These are phyloP conservation scores for Tragelaphus scriptus DNA, from an alignment of 2,113 vertebrate species.

Conservation along the genomic window DNA sequence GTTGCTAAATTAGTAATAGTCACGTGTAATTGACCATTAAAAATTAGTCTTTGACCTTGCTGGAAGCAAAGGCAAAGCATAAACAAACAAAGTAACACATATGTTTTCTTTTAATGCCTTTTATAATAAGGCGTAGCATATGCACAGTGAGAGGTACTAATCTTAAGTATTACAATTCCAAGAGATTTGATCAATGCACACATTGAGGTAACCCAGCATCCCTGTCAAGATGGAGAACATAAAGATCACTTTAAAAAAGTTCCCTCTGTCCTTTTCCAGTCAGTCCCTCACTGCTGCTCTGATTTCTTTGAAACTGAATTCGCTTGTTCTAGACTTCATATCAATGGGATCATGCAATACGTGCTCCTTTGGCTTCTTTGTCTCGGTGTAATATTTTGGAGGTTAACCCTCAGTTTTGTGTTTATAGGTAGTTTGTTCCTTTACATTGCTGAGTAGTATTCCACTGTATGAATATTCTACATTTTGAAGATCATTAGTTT, in stretches of 20 bases:
- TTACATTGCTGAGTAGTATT: neutral
- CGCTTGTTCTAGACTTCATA: neutral
- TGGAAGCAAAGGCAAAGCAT: neutral
- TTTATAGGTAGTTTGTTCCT: neutral
- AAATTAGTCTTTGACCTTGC: neutral
- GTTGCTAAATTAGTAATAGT: neutral
- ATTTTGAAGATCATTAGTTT: neutral
- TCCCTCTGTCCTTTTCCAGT: neutral
- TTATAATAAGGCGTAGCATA: neutral
- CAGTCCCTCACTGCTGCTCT: neutral
- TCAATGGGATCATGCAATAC: neutral
- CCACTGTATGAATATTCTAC: neutral
- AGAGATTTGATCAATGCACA: neutral
- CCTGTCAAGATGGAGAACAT: neutral
- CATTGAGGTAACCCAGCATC: neutral
- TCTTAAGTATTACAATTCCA: neutral
- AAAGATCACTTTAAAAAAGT: neutral
- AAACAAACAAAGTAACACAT: neutral
- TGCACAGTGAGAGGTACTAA: neutral
- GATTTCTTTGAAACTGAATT: neutral
- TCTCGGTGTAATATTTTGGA: neutral
- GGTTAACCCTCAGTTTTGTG: neutral
- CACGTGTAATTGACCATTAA: neutral
- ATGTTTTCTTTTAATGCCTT: neutral
- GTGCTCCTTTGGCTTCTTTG: neutral